These are phyloP conservation scores for Brachirus orientalis DNA, from an alignment of 2,113 vertebrate species.

Conservation along the genomic window DNA sequence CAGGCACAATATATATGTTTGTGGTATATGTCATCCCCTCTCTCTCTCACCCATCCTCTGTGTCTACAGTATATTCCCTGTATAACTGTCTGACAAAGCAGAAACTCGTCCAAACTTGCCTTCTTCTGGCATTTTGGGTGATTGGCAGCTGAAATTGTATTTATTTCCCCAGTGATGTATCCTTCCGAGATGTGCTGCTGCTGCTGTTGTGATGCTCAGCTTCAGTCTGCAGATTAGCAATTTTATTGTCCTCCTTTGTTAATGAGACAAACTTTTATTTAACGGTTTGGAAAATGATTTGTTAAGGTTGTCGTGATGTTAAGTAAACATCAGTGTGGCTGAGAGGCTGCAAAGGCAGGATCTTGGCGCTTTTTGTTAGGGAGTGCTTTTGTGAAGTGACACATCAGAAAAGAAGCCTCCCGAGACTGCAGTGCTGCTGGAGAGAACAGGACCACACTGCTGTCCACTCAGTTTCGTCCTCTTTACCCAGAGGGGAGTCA, in stretches of 20 bases:
- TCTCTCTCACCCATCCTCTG: conserved; percentile 12
- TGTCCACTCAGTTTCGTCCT: conserved; percentile 54
- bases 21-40: conserved; percentile 13
- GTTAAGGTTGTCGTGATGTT: not conserved
- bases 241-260: conserved; percentile 36
- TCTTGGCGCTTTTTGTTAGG: conserved; percentile 2
- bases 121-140: conserved; percentile 63
- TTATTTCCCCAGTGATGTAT: conserved; percentile 54
- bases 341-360: conserved; percentile 2
- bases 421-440: conserved; percentile 26
- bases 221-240: conserved; percentile 43
- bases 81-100: conserved; percentile 19
- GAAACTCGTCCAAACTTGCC: conserved; percentile 40
- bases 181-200: conserved; percentile 38
- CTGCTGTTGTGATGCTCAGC: conserved; percentile 10
- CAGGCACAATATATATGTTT: conserved; percentile 21
- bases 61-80: not conserved
- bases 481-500: conserved; percentile 50
- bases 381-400: conserved; percentile 42
- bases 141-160: conserved; percentile 75
- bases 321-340: conserved; percentile 7
- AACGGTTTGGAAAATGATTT: conserved; percentile 19
- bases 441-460: conserved; percentile 36
- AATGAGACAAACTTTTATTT: conserved; percentile 51
- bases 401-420: conserved; percentile 43